A percentile compares a stretch with the other conserved stretches of the same genome.
phyloP scores from a whole-genome alignment of 2,113 vertebrate species.

The Podarcis cretensis region DNA sequence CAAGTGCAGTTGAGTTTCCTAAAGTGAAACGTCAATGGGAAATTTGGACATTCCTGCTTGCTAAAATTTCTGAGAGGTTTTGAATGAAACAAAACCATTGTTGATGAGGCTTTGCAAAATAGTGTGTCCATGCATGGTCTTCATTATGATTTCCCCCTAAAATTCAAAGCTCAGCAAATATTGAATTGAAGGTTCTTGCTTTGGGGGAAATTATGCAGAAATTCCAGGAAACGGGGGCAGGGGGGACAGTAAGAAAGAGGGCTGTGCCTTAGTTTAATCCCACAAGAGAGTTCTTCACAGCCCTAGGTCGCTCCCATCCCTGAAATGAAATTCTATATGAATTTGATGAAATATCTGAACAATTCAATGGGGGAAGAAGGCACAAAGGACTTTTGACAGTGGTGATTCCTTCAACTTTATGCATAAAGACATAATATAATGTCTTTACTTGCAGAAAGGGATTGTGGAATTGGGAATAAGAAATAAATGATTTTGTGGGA shows the following conservation, averaged over 20 bases:
- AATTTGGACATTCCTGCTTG: neutral
- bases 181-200: neutral
- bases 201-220: no score
- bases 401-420: neutral
- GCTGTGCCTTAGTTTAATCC: neutral
- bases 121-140: neutral
- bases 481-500: neutral
- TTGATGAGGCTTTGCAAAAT: neutral
- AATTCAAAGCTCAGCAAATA: no score
- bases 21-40: neutral
- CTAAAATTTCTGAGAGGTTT: neutral
- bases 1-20: neutral
- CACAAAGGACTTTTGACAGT: no score
- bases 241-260: neutral
- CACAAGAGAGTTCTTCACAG: neutral
- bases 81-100: neutral
- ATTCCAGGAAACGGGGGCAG: neutral
- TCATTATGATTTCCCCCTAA: neutral
- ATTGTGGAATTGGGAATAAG: no score
- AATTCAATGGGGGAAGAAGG: neutral
- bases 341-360: neutral
- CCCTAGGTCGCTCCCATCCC: neutral
- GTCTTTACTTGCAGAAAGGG: neutral
- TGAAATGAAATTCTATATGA: neutral
- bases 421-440: neutral